Conservation (phyloP, 2,888 invertebrate genomes). For the Hydropsyche betteni region DNA sequence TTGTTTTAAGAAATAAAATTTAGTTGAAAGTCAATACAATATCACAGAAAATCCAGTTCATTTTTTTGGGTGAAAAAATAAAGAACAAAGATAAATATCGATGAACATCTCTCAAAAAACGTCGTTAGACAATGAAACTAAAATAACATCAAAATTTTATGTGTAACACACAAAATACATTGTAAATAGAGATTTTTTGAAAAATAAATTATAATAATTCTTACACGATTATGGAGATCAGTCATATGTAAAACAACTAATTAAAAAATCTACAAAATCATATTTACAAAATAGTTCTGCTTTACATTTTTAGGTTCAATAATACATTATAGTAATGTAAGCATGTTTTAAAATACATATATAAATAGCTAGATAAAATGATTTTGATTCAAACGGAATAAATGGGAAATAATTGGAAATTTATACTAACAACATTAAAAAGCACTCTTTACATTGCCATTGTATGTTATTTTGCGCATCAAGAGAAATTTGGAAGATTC, state of each 20-base stretch:
- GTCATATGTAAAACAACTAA: slow-evolving; percentile 8
- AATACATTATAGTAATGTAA: slow-evolving; percentile 2
- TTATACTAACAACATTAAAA: slow-evolving; percentile 13
- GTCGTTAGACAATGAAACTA: too few species aligned
- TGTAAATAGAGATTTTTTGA: not conserved
- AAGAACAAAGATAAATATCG: too few species aligned
- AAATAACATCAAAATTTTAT: too few species aligned
- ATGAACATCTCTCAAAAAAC: too few species aligned
- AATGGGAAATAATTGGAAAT: not conserved
- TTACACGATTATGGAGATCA: slow-evolving; percentile 29
- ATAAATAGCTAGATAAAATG: too few species aligned
- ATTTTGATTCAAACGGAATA: not conserved
- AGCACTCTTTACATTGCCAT: not conserved
- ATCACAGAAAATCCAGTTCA: too few species aligned
- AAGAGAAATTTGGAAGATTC: too few species aligned
- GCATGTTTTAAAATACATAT: not conserved
- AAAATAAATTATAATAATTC: slow-evolving; percentile 19
- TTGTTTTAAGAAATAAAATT: too few species aligned
- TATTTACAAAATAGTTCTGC: slow-evolving; percentile 9
- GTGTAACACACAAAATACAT: too few species aligned
- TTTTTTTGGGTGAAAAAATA: too few species aligned
- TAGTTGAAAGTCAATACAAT: too few species aligned
- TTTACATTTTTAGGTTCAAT: not conserved
- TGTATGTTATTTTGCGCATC: not conserved
- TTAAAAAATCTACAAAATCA: slow-evolving; percentile 1